Evolutionary conservation across 2,888 invertebrate species (phyloP).

Genomic region (Cephus pulcher): DNA sequence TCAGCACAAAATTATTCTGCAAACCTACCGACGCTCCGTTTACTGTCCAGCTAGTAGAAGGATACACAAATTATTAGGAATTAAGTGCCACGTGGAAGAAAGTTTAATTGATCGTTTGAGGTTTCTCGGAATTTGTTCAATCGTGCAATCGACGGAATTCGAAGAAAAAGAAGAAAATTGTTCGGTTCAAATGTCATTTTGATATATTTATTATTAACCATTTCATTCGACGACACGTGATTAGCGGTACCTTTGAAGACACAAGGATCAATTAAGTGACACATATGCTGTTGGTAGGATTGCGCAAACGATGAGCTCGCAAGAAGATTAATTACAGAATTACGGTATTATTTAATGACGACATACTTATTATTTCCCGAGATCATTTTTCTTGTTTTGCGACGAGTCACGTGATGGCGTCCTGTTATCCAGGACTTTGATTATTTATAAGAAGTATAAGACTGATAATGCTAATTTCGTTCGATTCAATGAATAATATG

Average conservation of each 20-base stretch:
- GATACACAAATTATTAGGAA: too few relatives aligned
- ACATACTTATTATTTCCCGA: not conserved
- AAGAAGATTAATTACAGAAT: not conserved
- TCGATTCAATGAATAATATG: not conserved
- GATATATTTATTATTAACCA: not conserved
- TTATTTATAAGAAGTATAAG: not conserved
- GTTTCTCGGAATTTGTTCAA: not conserved
- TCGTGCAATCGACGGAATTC: not conserved
- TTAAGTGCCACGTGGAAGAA: not conserved
- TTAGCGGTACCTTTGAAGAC: slow-evolving; percentile 32
- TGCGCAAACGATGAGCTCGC: not conserved
- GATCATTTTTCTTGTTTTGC: not conserved
- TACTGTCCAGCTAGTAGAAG: too few relatives aligned
- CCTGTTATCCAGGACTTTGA: not conserved
- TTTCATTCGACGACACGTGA: slow-evolving; percentile 2
- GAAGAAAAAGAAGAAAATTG: not conserved
- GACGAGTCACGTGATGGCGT: not conserved
- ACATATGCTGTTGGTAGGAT: slow-evolving; percentile 5
- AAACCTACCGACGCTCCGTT: not conserved
- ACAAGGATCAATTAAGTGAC: slow-evolving; percentile 24
- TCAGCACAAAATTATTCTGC: too few relatives aligned
- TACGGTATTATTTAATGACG: not conserved
- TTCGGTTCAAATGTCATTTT: not conserved
- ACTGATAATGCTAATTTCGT: not conserved
- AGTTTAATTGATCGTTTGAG: not conserved